Conservation (phyloP, 53 echinoderm and acorn worm genomes). For the Paracentrotus lividus region DNA sequence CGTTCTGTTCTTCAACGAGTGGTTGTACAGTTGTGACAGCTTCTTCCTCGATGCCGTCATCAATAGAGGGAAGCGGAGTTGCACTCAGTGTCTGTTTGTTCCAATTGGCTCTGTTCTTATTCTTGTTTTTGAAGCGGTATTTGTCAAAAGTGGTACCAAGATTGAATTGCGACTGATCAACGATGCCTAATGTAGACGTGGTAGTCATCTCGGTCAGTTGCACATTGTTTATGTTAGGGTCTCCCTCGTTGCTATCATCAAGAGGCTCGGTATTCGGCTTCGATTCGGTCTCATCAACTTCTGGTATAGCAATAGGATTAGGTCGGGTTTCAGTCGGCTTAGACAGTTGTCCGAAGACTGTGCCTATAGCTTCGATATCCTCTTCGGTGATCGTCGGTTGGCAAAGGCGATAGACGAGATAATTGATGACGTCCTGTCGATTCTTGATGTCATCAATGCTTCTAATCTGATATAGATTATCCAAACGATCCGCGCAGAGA, state of each 20-base stretch:
- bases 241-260: background rate
- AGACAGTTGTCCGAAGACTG: background rate
- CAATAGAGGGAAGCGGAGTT: background rate
- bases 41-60: background rate
- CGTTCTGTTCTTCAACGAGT: no score
- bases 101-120: background rate
- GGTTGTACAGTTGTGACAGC: background rate
- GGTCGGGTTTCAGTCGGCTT: no score
- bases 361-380: background rate
- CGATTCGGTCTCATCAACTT: no score
- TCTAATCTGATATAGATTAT: background rate
- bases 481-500: background rate
- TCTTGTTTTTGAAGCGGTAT: background rate
- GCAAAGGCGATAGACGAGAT: conserved; percentile 46
- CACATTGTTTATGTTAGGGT: background rate
- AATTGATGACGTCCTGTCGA: conserved; percentile 19
- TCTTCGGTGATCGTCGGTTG: background rate
- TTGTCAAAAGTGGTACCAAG: background rate
- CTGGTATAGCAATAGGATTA: no score
- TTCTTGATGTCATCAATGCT: background rate
- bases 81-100: background rate
- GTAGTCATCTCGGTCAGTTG: background rate
- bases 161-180: background rate
- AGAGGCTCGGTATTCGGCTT: no score
- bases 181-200: background rate